Evolutionary conservation across 2,797 vertebrate genomes (phyloP).

Genomic region (Acrocephalus scirpaceus): DNA sequence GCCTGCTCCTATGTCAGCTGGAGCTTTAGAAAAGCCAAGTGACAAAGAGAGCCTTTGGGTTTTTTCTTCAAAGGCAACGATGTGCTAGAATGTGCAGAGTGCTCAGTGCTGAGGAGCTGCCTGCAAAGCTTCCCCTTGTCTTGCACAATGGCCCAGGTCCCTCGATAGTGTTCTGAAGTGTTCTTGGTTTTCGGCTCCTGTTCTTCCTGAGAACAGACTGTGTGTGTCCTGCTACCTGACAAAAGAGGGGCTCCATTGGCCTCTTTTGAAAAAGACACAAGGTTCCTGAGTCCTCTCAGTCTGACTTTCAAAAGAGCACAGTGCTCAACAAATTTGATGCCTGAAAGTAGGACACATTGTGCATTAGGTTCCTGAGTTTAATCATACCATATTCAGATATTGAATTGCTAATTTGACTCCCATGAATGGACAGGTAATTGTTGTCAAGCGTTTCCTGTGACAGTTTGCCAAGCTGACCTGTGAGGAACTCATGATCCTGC

Average conservation of each 20-base stretch:
- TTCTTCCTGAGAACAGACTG: not conserved
- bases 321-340: not conserved
- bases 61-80: not conserved
- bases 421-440: constrained; percentile 7
- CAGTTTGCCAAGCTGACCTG: not conserved
- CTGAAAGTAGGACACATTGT: constrained; percentile 16
- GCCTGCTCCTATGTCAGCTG: not conserved
- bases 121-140: not conserved
- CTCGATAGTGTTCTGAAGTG: not conserved
- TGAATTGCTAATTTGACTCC: constrained; percentile 13
- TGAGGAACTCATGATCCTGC: not conserved
- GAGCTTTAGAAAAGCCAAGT: not conserved
- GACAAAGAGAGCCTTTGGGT: not conserved
- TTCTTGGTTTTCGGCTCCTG: not conserved
- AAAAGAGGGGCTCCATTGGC: not conserved
- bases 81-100: not conserved
- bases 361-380: not conserved
- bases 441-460: not conserved
- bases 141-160: not conserved
- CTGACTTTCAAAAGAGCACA: not conserved
- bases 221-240: not conserved
- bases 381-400: not conserved
- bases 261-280: not conserved
- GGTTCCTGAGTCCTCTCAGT: not conserved
- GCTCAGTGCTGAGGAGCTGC: not conserved